Conservation (phyloP, 1,140 invertebrate species). For the Drosophila murphyi region DNA sequence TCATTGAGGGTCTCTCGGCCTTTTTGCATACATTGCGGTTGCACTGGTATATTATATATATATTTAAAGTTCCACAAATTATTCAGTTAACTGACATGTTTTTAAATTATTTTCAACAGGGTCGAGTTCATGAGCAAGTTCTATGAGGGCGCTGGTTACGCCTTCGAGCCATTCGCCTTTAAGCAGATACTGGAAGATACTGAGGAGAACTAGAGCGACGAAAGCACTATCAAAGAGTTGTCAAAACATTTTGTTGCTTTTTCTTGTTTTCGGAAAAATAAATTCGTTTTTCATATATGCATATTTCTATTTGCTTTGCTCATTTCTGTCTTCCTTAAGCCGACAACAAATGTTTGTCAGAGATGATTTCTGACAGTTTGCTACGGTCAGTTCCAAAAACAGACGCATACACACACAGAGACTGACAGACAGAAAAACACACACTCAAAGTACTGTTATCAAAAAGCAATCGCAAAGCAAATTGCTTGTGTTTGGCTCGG, state of each 20-base stretch:
- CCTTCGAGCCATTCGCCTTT: conserved; percentile 97
- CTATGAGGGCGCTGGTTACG: conserved; percentile 94
- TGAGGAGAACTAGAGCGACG: conserved; percentile 54
- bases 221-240: conserved; percentile 53
- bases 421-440: conserved; percentile 11
- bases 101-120: conserved; percentile 86
- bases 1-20: conserved; percentile 99
- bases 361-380: conserved; percentile 59
- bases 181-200: conserved; percentile 90
- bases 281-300: conserved; percentile 68
- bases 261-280: conserved; percentile 55
- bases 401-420: conserved; percentile 19
- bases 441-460: conserved; percentile 28
- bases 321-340: conserved; percentile 44
- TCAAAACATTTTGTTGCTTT: conserved; percentile 26
- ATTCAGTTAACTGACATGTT: conserved; percentile 86
- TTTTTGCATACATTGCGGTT: conserved; percentile 98
- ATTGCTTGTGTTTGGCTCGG: conserved; percentile 32
- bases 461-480: conserved; percentile 66
- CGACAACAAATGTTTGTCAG: conserved; percentile 62
- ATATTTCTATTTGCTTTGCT: conserved; percentile 27
- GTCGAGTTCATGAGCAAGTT: conserved; percentile 99
- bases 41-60: conserved; percentile 92
- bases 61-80: conserved; percentile 77
- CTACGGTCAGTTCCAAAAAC: conserved; percentile 18